phyloP scores from a whole-genome alignment of 2,113 vertebrate genomes.

The Serranochromis macrocephalus region DNA sequence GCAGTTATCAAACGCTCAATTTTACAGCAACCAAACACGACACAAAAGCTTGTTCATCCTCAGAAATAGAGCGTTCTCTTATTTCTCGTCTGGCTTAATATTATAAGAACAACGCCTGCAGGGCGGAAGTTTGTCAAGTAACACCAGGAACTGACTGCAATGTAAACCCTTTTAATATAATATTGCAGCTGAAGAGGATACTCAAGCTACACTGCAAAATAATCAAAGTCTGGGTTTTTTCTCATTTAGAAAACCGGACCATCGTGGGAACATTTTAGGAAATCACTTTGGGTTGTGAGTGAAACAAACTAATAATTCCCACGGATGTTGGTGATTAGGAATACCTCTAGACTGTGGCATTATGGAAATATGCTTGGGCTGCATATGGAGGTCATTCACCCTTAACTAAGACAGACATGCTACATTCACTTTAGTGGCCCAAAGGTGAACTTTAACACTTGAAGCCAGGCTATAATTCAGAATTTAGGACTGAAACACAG shows the following conservation, averaged over 20 bases:
- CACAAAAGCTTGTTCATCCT: neutral
- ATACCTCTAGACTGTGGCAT: neutral
- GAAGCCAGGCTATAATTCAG: neutral
- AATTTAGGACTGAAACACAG: neutral
- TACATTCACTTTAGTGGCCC: neutral
- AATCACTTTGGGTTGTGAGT: neutral
- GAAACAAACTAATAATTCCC: neutral
- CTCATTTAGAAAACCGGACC: constrained; percentile 1
- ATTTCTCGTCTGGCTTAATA: neutral
- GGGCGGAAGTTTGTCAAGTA: constrained; percentile 51
- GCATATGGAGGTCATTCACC: neutral
- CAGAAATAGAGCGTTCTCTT: neutral
- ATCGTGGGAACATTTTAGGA: constrained; percentile 37
- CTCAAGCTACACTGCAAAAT: constrained; percentile 29
- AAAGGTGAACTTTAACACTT: neutral
- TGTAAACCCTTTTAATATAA: constrained; percentile 9
- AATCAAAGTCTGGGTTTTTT: neutral
- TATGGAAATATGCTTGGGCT: neutral
- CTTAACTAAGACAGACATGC: neutral
- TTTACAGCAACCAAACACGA: neutral
- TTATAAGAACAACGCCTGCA: constrained; percentile 1
- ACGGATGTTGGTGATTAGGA: neutral
- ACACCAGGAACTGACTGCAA: constrained; percentile 25
- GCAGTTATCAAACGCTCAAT: neutral
- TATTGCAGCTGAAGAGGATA: constrained; percentile 37